These are phyloP conservation scores for Melanotaenia nigrans DNA, from an alignment of 2,797 vertebrate species.

Conservation along the genomic window DNA sequence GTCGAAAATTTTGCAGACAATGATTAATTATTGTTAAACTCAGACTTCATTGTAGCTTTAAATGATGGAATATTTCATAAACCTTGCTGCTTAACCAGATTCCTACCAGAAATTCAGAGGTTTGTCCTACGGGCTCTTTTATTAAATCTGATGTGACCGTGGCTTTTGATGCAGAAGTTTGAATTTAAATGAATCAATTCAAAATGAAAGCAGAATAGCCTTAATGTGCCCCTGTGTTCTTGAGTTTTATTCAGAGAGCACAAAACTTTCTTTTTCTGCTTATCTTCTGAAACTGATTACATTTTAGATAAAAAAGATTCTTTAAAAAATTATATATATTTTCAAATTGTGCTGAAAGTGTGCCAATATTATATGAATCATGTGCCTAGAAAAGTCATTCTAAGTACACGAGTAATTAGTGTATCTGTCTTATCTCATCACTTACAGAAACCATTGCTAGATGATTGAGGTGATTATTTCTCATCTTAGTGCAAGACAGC, in stretches of 20 bases:
- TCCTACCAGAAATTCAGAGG: background rate
- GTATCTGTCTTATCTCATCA: constrained; percentile 43
- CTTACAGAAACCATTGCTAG: constrained; percentile 35
- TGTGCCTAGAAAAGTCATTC: constrained; percentile 9
- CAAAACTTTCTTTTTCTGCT: background rate
- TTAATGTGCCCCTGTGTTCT: background rate
- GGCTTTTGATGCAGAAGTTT: constrained; percentile 8
- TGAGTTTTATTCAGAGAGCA: background rate
- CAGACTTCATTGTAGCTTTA: too few species aligned
- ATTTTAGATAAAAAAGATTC: background rate
- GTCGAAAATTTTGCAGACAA: too few species aligned
- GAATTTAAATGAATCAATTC: background rate
- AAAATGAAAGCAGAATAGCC: constrained; percentile 1
- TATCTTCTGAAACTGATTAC: background rate
- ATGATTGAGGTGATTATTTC: constrained; percentile 35
- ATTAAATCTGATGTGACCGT: background rate
- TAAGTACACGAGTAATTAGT: constrained; percentile 32
- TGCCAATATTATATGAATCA: constrained; percentile 3
- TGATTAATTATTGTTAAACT: too few species aligned
- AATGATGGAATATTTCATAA: background rate
- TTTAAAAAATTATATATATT: background rate
- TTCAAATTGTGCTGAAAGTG: constrained; percentile 4
- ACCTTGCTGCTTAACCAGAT: background rate
- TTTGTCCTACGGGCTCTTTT: background rate
- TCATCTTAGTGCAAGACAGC: constrained; percentile 41